phyloP scores from a whole-genome alignment of 2,113 vertebrate species.

The Spermophilus dauricus region DNA sequence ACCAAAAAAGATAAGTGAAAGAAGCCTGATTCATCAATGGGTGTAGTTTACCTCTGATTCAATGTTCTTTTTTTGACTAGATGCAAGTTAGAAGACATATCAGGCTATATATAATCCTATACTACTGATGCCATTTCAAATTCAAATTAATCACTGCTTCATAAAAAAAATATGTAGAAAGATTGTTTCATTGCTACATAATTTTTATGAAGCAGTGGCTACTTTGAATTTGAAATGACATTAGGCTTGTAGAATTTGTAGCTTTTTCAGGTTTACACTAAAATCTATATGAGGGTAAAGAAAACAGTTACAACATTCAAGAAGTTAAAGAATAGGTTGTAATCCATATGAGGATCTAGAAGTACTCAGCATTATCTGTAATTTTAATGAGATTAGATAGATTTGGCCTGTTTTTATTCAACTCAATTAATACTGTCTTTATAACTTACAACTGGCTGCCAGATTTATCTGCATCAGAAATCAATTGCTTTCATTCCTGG shows the following conservation, averaged over 20 bases:
- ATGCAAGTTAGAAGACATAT: neutral
- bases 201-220: neutral
- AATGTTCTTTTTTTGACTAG: neutral
- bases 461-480: neutral
- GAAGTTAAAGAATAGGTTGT: neutral
- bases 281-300: neutral
- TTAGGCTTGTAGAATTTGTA: neutral
- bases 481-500: neutral
- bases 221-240: neutral
- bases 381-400: neutral
- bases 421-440: neutral
- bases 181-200: neutral
- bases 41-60: neutral
- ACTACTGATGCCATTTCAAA: no score
- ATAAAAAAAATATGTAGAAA: neutral
- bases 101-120: no score
- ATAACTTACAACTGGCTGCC: neutral
- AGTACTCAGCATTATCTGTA: neutral
- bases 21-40: neutral
- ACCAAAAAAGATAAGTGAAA: neutral
- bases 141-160: no score
- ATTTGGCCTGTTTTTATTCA: neutral
- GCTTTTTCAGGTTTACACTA: neutral
- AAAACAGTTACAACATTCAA: neutral
- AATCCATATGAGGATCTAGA: neutral